phyloP scores from a whole-genome alignment of 2,113 vertebrate genomes.

The Sturnira hondurensis region DNA sequence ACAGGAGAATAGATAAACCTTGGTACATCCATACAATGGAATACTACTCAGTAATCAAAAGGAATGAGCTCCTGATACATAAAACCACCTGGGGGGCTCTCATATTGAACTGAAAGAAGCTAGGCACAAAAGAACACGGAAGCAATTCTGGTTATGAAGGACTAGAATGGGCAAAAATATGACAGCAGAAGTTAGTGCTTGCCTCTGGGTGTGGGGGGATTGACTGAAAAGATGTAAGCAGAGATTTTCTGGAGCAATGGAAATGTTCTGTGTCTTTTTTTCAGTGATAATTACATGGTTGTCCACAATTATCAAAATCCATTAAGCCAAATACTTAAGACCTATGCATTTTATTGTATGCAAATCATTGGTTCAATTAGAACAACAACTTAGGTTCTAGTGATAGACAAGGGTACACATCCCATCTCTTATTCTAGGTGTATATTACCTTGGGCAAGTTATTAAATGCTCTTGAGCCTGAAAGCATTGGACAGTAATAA shows the following conservation, averaged over 20 bases:
- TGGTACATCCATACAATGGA: neutral
- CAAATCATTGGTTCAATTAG: neutral
- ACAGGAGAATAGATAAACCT: neutral
- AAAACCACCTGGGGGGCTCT: neutral
- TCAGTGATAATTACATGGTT: neutral
- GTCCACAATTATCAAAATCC: neutral
- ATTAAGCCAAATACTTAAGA: neutral
- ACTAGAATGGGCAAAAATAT: neutral
- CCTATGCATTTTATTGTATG: neutral
- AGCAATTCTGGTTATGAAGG: neutral
- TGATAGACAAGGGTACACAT: neutral
- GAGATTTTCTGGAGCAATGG: neutral
- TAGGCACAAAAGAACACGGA: neutral
- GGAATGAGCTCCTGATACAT: neutral
- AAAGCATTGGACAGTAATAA: neutral
- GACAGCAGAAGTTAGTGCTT: neutral
- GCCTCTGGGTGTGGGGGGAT: neutral
- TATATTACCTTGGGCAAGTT: neutral
- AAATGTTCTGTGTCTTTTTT: neutral
- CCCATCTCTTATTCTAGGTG: neutral
- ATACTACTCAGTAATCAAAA: neutral
- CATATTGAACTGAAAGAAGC: neutral
- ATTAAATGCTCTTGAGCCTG: neutral
- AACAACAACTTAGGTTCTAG: neutral
- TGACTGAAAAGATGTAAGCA: neutral